Percentiles rank a stretch among this genome's conserved stretches.
Conservation (phyloP, 2,797 vertebrate genomes). For the Paramormyrops hopkinsi region DNA sequence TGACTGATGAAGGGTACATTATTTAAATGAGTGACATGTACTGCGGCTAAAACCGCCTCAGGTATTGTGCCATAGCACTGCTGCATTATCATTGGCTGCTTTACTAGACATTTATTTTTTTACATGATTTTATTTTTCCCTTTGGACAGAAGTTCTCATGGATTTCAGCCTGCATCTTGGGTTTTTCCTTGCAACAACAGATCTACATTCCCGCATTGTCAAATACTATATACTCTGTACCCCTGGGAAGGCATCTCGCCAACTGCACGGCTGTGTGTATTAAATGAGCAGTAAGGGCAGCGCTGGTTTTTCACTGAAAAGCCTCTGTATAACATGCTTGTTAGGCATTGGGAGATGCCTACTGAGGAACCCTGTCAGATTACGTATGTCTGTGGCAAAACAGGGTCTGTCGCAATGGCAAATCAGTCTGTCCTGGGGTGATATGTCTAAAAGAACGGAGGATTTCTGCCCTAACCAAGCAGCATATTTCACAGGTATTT, state of each 20-base stretch:
- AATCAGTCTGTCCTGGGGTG: neutral
- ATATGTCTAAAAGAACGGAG: neutral
- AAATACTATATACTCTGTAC: neutral
- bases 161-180: neutral
- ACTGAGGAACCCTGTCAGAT: neutral
- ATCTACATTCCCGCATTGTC: neutral
- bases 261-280: neutral
- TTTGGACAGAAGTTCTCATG: neutral
- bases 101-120: neutral
- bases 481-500: neutral
- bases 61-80: neutral
- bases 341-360: neutral
- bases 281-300: neutral
- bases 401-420: neutral
- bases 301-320: neutral
- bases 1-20: neutral
- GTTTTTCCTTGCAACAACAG: neutral
- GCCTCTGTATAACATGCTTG: neutral
- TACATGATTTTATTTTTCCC: neutral
- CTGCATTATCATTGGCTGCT: neutral
- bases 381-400: neutral
- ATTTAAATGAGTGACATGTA: neutral
- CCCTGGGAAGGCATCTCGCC: neutral
- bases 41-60: neutral
- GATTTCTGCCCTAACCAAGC: neutral